phyloP scores from a whole-genome alignment of 2,113 vertebrate species.

The Dinomys branickii region DNA sequence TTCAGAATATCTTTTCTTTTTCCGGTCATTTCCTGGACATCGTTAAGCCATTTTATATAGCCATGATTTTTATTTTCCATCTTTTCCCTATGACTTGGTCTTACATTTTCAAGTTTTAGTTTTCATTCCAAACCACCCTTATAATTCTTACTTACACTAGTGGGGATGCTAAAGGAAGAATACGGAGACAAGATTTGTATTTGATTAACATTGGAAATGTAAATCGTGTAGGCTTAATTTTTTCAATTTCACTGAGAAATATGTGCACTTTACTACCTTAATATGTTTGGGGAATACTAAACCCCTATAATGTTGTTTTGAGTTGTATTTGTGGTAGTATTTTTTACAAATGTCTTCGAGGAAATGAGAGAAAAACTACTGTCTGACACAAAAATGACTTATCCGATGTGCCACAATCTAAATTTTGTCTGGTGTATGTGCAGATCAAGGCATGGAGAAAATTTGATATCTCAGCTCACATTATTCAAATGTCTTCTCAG shows the following conservation, averaged over 20 bases:
- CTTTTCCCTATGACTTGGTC: no score
- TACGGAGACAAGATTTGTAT: not conserved
- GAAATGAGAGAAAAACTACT: not conserved
- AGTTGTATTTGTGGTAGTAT: not conserved
- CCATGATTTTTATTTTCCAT: not conserved
- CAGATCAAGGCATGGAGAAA: not conserved
- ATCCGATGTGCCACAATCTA: not conserved
- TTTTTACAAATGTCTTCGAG: not conserved
- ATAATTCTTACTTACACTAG: not conserved
- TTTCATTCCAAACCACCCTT: not conserved
- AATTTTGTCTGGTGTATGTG: not conserved
- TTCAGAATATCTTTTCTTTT: not conserved
- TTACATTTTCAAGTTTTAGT: not conserved
- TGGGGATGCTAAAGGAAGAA: not conserved
- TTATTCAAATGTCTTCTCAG: not conserved
- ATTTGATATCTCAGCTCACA: not conserved
- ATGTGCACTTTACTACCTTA: not conserved
- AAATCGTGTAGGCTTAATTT: not conserved
- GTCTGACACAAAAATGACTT: not conserved
- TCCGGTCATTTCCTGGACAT: not conserved
- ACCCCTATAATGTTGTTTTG: not conserved
- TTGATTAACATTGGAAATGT: not conserved
- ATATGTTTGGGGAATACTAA: not conserved
- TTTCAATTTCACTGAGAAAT: not conserved
- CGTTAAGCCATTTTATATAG: not conserved